Evolutionary conservation across 2,113 vertebrate species (phyloP), one percentile per base, ranked within the genome.

Genomic region (Epinephelus fuscoguttatus): DNA sequence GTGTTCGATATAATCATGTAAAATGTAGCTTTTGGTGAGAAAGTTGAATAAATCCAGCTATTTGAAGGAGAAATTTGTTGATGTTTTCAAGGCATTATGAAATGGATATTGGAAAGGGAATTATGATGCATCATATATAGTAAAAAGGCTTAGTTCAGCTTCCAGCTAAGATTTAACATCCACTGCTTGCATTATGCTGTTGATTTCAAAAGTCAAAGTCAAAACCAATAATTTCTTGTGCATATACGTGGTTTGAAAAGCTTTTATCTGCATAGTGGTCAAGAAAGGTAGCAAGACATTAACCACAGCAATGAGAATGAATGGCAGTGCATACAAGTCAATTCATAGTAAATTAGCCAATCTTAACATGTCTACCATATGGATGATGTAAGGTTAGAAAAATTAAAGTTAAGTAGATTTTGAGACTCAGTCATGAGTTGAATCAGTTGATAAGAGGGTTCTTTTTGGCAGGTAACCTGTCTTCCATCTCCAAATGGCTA

Each of bases 401-500:
- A 4, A 17, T 45, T n/a, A n/a, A 21, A 23, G 19, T 33, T 25
- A 37, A 52, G 2, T 15, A 13, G n/a, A 69, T 74, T 52, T 45
- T 72, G 10, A 50, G 21, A 52, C 30, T 53, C 15, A 21, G 19
- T 61, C 13, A 6, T 3, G 4, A 57, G 25, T 68, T 21, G 53
- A 85, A 64, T 57, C 49, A 62, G 80, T 60, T 33, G 40, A 82
- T 60, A 23, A 50, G 21, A 56, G 23, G 14, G 40, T 37, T 49
- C 8, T 25, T 66, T 70, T 23, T 71, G 53, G 52, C 4, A 53
- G n/a, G 19, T 59, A 21, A 37, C 56, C 56, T 52, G 50, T 72
- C 67, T 45, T 37, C 23, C 12, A 19, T 79, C 45, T 60, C 59
- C 27, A 50, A 75, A 60, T 71, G 23, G 55, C 8, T 52, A 59